Evolutionary conservation across 1,140 invertebrate genomes (phyloP).

Genomic region (Sesamia nonagrioides): DNA sequence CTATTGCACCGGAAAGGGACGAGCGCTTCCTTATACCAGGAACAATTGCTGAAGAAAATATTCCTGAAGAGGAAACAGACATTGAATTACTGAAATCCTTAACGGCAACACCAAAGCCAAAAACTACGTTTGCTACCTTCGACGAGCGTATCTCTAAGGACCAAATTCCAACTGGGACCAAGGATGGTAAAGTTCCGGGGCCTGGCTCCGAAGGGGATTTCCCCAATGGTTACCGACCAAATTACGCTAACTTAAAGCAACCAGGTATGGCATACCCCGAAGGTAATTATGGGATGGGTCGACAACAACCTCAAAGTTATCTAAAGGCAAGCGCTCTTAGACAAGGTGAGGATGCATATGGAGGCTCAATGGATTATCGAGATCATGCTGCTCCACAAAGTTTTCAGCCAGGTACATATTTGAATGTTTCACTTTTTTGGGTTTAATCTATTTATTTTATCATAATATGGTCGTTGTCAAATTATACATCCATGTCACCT

Average conservation of each 20-base stretch:
- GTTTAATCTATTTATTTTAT: no score
- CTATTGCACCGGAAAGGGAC: not conserved
- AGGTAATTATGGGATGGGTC: not conserved
- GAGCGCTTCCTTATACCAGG: not conserved
- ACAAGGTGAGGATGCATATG: not conserved
- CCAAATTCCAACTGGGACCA: not conserved
- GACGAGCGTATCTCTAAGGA: not conserved
- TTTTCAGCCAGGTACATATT: no score
- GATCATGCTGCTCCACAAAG: no score
- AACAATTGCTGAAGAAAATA: not conserved
- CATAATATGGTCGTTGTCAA: no score
- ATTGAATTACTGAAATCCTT: not conserved
- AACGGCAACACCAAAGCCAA: not conserved
- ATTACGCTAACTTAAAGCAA: not conserved
- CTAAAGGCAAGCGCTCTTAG: not conserved
- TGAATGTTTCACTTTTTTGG: no score
- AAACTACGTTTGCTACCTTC: not conserved
- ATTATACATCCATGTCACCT: no score
- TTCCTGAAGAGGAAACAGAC: not conserved
- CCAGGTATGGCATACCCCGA: not conserved
- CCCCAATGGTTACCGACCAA: slow-evolving; percentile 5
- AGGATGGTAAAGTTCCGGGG: not conserved
- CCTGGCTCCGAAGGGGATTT: not conserved
- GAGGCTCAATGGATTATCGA: not conserved
- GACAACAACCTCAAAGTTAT: no score